Conservation (phyloP, 2,113 vertebrate species). For the Taurulus bubalis region DNA sequence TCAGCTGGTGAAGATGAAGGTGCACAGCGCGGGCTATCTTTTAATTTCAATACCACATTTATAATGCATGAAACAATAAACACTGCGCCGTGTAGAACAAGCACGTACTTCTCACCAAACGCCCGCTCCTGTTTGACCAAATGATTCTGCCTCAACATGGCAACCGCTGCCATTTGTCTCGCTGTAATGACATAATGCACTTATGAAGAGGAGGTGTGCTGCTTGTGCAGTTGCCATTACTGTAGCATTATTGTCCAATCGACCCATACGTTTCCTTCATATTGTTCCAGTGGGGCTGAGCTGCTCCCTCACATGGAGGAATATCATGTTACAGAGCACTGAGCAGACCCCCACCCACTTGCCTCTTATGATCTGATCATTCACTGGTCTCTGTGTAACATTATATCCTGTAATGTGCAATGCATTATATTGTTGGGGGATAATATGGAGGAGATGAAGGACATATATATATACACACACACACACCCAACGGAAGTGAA, state of each 20-base stretch:
- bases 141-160: conserved; percentile 43
- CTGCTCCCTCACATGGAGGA: conserved; percentile 45
- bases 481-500: neutral
- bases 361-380: conserved; percentile 73
- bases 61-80: conserved; percentile 73
- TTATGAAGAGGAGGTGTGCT: conserved; percentile 44
- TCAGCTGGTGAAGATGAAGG: conserved; percentile 6
- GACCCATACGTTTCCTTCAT: conserved; percentile 49
- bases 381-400: conserved; percentile 71
- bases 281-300: conserved; percentile 48
- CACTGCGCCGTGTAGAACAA: conserved; percentile 8
- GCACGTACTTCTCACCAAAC: conserved; percentile 23
- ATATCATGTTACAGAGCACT: conserved; percentile 73
- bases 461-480: neutral
- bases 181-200: conserved; percentile 48
- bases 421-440: conserved; percentile 53
- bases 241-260: conserved; percentile 56
- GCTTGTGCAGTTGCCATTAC: conserved; percentile 45
- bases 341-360: conserved; percentile 56
- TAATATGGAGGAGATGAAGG: conserved; percentile 23
- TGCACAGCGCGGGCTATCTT: conserved; percentile 42
- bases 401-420: conserved; percentile 60
- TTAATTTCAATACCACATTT: conserved; percentile 55
- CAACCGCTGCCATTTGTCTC: conserved; percentile 29
- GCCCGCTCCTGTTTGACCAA: conserved; percentile 30